phyloP scores from a whole-genome alignment of 2,888 invertebrate species.

The Leptinotarsa tumamoca region DNA sequence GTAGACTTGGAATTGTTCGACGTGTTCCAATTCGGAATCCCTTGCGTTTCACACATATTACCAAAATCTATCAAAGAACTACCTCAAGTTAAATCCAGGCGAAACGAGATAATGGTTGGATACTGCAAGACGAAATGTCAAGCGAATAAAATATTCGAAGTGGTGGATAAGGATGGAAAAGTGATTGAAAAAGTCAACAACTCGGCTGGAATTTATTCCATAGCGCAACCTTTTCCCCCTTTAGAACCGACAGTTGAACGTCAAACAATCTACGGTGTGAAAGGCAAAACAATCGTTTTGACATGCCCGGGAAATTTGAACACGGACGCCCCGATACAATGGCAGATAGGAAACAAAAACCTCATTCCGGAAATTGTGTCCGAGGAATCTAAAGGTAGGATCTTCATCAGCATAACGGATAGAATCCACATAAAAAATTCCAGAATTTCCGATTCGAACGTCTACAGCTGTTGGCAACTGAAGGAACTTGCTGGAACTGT shows the following conservation, averaged over 20 bases:
- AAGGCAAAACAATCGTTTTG: slow-evolving; percentile 63
- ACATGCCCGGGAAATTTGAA: slow-evolving; percentile 71
- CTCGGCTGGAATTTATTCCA: slow-evolving; percentile 72
- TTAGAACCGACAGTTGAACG: slow-evolving; percentile 65
- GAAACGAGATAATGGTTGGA: slow-evolving; percentile 70
- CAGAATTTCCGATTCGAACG: slow-evolving; percentile 69
- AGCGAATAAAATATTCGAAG: slow-evolving; percentile 67
- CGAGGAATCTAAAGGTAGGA: slow-evolving; percentile 69
- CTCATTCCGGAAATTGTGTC: slow-evolving; percentile 68
- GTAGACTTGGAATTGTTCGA: slow-evolving; percentile 60
- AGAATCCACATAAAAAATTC: slow-evolving; percentile 71
- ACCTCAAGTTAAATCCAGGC: slow-evolving; percentile 63
- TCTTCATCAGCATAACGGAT: slow-evolving; percentile 71
- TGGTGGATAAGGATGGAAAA: slow-evolving; percentile 68
- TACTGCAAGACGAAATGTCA: slow-evolving; percentile 71
- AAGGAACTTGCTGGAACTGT: slow-evolving; percentile 72
- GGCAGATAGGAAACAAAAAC: slow-evolving; percentile 70
- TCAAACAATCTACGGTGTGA: slow-evolving; percentile 63
- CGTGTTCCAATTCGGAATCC: slow-evolving; percentile 70
- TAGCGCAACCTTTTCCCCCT: slow-evolving; percentile 68
- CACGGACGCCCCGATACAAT: slow-evolving; percentile 69
- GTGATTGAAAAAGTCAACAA: slow-evolving; percentile 73
- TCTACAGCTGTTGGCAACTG: slow-evolving; percentile 78
- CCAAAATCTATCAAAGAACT: slow-evolving; percentile 65
- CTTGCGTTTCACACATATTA: slow-evolving; percentile 71